A percentile compares a stretch with the other conserved stretches of the same genome.
Conservation (phyloP, 35 echinoderm and acorn worm species). For the Heliocidaris tuberculata region DNA sequence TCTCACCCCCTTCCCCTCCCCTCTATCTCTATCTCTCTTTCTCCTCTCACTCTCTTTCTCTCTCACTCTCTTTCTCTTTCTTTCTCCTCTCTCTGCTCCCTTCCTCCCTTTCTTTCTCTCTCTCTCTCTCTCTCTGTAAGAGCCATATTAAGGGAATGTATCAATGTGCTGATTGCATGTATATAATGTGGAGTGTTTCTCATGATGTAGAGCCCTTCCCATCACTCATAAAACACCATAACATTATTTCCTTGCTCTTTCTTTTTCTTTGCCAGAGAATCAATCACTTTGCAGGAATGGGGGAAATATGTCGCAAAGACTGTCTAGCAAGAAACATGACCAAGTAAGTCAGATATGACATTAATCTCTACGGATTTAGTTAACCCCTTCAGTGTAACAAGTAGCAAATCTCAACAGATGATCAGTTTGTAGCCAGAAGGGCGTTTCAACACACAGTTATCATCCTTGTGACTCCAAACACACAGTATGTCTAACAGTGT, state of each 20-base stretch:
- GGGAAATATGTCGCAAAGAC: slow-evolving; percentile 97
- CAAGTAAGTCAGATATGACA: slow-evolving; percentile 65
- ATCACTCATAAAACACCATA: background rate
- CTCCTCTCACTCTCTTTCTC: no score
- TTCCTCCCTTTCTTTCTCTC: background rate
- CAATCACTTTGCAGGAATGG: slow-evolving; percentile 99
- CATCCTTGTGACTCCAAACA: no score
- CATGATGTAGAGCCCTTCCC: background rate
- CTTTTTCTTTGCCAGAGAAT: slow-evolving; percentile 57
- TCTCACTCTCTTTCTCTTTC: background rate
- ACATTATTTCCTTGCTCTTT: background rate
- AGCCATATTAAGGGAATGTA: background rate
- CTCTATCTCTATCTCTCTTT: no score
- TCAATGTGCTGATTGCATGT: background rate
- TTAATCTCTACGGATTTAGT: background rate
- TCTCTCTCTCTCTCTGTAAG: no score
- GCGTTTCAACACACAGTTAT: no score
- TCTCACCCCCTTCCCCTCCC: no score
- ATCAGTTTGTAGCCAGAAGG: no score
- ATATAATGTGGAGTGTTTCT: background rate
- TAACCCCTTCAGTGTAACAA: no score
- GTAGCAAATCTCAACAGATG: no score
- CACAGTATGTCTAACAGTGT: no score
- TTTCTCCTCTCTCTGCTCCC: no score
- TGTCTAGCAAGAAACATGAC: slow-evolving; percentile 89